Conservation (phyloP, 2,113 vertebrate species). For the Astatoreochromis straeleni region DNA sequence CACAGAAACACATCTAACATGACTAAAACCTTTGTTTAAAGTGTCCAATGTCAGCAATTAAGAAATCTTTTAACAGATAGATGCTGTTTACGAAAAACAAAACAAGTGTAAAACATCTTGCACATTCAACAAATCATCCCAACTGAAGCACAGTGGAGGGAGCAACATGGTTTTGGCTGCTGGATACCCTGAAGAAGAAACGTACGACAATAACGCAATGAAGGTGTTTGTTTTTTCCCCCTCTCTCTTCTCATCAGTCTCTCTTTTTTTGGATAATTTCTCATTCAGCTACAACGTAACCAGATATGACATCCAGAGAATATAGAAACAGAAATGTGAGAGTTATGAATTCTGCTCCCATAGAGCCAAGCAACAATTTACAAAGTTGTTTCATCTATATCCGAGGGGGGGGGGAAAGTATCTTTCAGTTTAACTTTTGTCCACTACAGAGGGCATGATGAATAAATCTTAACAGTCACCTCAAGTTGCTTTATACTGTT, state of each 20-base stretch:
- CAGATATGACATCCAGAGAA: neutral
- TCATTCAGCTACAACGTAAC: neutral
- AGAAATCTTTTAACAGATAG: neutral
- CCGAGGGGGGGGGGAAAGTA: neutral
- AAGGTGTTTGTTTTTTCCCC: neutral
- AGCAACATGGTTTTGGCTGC: neutral
- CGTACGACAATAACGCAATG: neutral
- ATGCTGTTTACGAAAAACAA: fast-evolving
- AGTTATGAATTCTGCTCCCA: neutral
- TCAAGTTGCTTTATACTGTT: neutral
- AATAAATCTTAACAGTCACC: neutral
- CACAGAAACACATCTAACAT: neutral
- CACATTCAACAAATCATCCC: neutral
- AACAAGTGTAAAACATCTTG: neutral
- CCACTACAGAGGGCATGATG: neutral
- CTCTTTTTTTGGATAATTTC: neutral
- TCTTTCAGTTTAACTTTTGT: neutral
- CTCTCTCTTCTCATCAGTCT: neutral
- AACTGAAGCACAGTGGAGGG: neutral
- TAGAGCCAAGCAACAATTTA: neutral
- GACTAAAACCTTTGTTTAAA: neutral
- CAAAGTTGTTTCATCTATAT: neutral
- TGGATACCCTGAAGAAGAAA: neutral
- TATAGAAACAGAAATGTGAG: neutral
- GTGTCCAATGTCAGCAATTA: neutral